These are phyloP conservation scores for Phycodurus eques DNA, from an alignment of 2,113 vertebrate genomes.

Conservation along the genomic window DNA sequence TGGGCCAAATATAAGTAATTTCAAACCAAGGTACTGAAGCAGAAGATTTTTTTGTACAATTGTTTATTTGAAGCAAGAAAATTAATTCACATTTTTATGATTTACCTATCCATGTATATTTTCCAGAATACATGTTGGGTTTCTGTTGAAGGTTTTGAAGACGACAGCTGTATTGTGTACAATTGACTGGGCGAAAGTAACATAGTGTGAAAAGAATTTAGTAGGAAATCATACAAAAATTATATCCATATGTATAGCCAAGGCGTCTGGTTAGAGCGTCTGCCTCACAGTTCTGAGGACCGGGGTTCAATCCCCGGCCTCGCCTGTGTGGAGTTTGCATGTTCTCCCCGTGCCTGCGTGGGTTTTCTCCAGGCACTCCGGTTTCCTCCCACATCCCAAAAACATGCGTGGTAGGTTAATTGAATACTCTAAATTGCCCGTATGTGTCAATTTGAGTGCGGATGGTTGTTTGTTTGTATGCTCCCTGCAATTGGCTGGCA, in stretches of 20 bases:
- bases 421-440: no score
- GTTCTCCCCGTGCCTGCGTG: no score
- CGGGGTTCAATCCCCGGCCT: no score
- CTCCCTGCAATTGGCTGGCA: no score
- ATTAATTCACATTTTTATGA: not conserved
- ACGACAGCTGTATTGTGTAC: not conserved
- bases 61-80: not conserved
- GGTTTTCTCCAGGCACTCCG: no score
- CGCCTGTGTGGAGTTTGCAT: no score
- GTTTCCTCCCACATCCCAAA: no score
- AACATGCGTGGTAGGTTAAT: no score
- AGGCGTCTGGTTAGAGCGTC: no score
- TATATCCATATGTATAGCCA: not conserved
- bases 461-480: no score
- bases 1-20: slow-evolving; percentile 18
- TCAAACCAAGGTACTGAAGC: not conserved
- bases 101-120: not conserved
- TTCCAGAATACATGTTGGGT: not conserved
- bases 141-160: not conserved
- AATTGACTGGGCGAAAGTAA: not conserved
- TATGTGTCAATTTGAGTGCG: no score
- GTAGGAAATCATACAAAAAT: not conserved
- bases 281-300: no score
- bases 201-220: not conserved
- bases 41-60: not conserved